Evolutionary conservation across 2,113 vertebrate genomes (phyloP).

Genomic region (Malaclemys terrapin): DNA sequence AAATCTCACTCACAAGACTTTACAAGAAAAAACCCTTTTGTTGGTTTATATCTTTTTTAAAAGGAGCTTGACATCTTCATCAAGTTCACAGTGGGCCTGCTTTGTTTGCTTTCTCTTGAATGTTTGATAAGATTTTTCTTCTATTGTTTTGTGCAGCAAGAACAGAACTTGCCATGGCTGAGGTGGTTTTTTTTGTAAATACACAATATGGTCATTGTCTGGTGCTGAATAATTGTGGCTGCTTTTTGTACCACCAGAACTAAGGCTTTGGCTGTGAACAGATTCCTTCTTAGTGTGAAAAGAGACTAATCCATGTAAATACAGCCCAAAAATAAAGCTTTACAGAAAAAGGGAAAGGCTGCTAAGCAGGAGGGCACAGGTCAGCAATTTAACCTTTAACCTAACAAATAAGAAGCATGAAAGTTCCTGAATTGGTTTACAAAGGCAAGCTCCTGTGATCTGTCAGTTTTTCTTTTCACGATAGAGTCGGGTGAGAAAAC

Average conservation of each 20-base stretch:
- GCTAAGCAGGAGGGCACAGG: constrained; percentile 92
- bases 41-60: constrained; percentile 83
- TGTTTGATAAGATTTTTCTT: constrained; percentile 94
- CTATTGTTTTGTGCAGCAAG: constrained; percentile 95
- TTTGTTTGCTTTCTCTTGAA: constrained; percentile 99
- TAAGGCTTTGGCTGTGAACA: constrained; percentile 98
- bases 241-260: constrained; percentile 98
- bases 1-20: constrained; percentile 83
- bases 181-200: constrained; percentile 92
- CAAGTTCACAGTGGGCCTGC: constrained; percentile 94
- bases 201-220: constrained; percentile 99
- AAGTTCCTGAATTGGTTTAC: constrained; percentile 99
- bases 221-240: constrained; percentile 97
- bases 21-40: constrained; percentile 80
- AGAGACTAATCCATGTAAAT: constrained; percentile 99
- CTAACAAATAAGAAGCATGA: constrained; percentile 99
- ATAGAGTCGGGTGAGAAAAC: constrained; percentile 84
- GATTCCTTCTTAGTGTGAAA: constrained; percentile 98
- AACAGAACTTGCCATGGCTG: constrained; percentile 95
- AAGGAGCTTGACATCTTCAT: constrained; percentile 91
- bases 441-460: constrained; percentile 96
- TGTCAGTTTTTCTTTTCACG: constrained; percentile 94
- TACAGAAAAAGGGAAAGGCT: constrained; percentile 91
- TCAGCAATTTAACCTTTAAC: constrained; percentile 99
- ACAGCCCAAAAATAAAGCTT: constrained; percentile 97